phyloP scores from a whole-genome alignment of 1,140 invertebrate species.

The Coelopa frigida region DNA sequence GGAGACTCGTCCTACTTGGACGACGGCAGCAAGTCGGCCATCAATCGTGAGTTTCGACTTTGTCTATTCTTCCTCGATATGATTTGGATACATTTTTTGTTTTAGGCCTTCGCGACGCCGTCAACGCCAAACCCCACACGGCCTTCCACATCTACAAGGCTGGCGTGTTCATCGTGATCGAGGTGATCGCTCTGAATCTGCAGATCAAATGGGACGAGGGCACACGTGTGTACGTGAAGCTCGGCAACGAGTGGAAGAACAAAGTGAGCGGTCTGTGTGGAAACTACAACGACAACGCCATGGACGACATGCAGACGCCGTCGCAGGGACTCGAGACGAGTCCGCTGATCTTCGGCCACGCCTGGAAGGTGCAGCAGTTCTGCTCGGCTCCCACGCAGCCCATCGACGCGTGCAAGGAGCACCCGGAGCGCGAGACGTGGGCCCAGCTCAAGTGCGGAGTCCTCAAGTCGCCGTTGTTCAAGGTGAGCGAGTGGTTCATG shows the following conservation, averaged over 20 bases:
- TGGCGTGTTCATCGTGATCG: slow-evolving; percentile 72
- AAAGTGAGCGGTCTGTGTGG: slow-evolving; percentile 82
- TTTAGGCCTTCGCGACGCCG: slow-evolving; percentile 29
- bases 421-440: slow-evolving; percentile 72
- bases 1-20: slow-evolving; percentile 45
- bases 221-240: slow-evolving; percentile 71
- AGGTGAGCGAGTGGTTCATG: slow-evolving; percentile 23
- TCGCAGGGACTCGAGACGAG: slow-evolving; percentile 68
- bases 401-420: slow-evolving; percentile 61
- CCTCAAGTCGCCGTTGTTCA: slow-evolving; percentile 65
- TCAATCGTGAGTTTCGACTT: slow-evolving; percentile 30
- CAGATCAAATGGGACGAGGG: slow-evolving; percentile 81
- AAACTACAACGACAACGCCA: slow-evolving; percentile 77
- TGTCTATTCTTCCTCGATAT: background rate
- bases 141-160: slow-evolving; percentile 45
- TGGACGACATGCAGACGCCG: slow-evolving; percentile 78
- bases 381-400: slow-evolving; percentile 53
- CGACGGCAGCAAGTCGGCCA: slow-evolving; percentile 32
- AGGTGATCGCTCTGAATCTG: slow-evolving; percentile 67
- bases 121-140: slow-evolving; percentile 27
- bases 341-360: slow-evolving; percentile 71
- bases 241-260: slow-evolving; percentile 66
- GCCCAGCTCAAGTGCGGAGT: slow-evolving; percentile 65
- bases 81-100: background rate
- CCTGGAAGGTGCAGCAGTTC: slow-evolving; percentile 74